These are phyloP conservation scores for Pycnonotus jocosus DNA, from an alignment of 2,113 vertebrate species.

Conservation along the genomic window DNA sequence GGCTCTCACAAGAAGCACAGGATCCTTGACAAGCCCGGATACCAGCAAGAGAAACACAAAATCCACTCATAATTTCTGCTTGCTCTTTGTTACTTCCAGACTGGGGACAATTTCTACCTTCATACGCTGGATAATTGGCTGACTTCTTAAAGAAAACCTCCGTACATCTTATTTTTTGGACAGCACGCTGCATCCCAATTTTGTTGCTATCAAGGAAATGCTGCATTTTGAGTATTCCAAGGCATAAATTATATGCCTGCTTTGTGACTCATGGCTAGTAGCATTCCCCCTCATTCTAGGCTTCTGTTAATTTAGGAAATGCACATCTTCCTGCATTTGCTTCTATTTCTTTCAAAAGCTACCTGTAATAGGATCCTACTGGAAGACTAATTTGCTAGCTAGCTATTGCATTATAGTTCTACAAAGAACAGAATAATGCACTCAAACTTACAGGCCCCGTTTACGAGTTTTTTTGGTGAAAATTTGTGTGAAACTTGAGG, in stretches of 20 bases:
- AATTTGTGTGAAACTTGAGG: background rate
- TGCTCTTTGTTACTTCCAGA: constrained; percentile 48
- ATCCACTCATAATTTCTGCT: constrained; percentile 26
- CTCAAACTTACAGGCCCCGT: background rate
- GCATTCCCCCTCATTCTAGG: constrained; percentile 19
- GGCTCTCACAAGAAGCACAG: background rate
- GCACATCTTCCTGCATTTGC: constrained; percentile 25
- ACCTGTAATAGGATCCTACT: constrained; percentile 11
- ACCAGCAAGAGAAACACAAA: constrained; percentile 33
- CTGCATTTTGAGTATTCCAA: constrained; percentile 49
- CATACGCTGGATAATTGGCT: constrained; percentile 28
- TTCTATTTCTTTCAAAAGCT: constrained; percentile 25
- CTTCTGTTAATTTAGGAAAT: constrained; percentile 56
- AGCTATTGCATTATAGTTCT: background rate
- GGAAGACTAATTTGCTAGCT: constrained; percentile 28
- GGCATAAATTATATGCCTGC: constrained; percentile 52
- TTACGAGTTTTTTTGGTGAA: constrained; percentile 8
- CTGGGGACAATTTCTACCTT: constrained; percentile 31
- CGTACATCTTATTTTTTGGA: constrained; percentile 33
- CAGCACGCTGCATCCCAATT: constrained; percentile 31
- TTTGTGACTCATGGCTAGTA: constrained; percentile 58
- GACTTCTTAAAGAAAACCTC: constrained; percentile 46
- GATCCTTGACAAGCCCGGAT: background rate
- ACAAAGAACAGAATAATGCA: constrained; percentile 51
- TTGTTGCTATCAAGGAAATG: constrained; percentile 50